Conservation (phyloP, 2,797 vertebrate genomes). For the Distichodus sexfasciatus region DNA sequence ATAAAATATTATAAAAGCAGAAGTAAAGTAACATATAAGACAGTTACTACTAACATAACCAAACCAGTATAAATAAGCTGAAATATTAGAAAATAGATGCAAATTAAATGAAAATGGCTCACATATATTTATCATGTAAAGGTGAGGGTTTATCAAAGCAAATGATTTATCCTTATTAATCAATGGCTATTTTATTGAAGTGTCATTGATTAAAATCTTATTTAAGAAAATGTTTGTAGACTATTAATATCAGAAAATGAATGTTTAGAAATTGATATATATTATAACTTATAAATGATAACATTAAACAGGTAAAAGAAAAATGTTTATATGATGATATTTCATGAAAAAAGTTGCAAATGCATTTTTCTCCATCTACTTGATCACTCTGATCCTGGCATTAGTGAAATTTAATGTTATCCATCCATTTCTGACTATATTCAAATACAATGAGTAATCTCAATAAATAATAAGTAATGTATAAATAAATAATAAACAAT, state of each 20-base stretch:
- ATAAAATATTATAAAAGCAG: not conserved
- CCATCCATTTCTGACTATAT: too few relatives aligned
- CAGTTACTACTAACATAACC: constrained; percentile 1
- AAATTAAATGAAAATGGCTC: not conserved
- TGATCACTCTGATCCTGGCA: not conserved
- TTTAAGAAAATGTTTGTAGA: not conserved
- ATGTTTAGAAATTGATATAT: not conserved
- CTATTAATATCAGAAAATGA: not conserved
- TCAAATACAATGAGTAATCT: too few relatives aligned
- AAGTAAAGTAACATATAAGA: not conserved
- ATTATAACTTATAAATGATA: not conserved
- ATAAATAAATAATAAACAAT: not conserved
- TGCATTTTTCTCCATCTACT: not conserved
- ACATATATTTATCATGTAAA: not conserved
- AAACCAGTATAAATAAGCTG: constrained; percentile 5
- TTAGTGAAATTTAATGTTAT: too few relatives aligned
- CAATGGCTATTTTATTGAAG: not conserved
- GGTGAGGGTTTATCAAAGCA: not conserved
- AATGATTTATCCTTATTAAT: not conserved
- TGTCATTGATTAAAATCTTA: not conserved
- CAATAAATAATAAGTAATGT: too few relatives aligned
- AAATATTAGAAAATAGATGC: not conserved
- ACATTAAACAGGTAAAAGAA: too few relatives aligned
- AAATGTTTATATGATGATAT: too few relatives aligned
- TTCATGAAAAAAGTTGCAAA: not conserved